Base-by-base conservation (phyloP, 2,888 invertebrate species). In the Oligia fasciuncula region DNA sequence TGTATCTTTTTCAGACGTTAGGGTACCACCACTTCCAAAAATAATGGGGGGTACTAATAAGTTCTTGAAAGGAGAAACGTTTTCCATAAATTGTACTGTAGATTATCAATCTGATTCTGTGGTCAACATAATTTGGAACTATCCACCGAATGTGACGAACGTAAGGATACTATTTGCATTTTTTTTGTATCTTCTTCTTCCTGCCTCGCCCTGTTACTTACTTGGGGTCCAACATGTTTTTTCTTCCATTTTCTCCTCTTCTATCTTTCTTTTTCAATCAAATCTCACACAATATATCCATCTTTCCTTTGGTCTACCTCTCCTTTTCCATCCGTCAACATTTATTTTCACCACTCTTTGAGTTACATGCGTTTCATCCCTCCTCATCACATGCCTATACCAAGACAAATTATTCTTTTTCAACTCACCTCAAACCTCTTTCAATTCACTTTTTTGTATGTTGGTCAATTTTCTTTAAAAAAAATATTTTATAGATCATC, bases 31-130 rank as follows among this genome's bases (percentile, higher is more conserved):
- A 46, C 69, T 43, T n/a, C 94, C 95, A 19, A 88, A 66, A 13
- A 90, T 95, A 74, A 57, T 14, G 51, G 76, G 78, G 2, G 88
- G 76, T 9, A 79, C 86, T 11, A 57, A 35, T 11, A 81, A 90
- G 71, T 96, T 95, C 87, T 85, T 95, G 63, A 80, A 89, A 75
- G 94, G 93, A 4, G 96, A 96, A 90, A 91, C 91, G 2, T 95
- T 96, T 89, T 87, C 93, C 29, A 86, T 96, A 2, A 95, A 94
- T 83, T 96, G 96, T 84, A 93, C 94, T 13, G 93, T 94, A 62
- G 66, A 81, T 9, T 94, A 93, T 76, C 74, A 90, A 84, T 86
- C 74, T 3, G 93, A 93, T 83, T 82, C 85, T 14, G 90, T 95
- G 19, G 84, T 93, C 13, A 89, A 89, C n/a, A 89, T 96, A 69